A percentile compares a stretch with the other conserved stretches of the same genome.
Conservation (phyloP, 2,888 invertebrate species). For the Biston stratarius region DNA sequence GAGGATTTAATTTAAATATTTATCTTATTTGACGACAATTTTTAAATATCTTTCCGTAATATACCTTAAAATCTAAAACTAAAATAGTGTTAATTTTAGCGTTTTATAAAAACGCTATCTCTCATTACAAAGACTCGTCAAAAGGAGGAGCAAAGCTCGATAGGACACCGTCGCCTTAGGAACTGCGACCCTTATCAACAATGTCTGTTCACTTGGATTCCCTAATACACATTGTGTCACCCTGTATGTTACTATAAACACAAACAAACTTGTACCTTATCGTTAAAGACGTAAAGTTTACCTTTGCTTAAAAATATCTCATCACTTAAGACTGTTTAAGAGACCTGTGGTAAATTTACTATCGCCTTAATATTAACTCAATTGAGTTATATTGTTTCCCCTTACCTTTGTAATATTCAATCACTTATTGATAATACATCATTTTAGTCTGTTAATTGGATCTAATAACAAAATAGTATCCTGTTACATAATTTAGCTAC, state of each 20-base stretch:
- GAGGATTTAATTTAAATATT: too few species aligned
- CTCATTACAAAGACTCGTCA: conserved; percentile 52
- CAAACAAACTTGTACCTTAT: conserved; percentile 51
- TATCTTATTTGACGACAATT: too few species aligned
- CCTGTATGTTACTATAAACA: conserved; percentile 45
- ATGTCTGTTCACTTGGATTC: conserved; percentile 71
- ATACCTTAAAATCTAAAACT: too few species aligned
- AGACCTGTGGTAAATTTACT: conserved; percentile 66
- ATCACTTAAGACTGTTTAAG: conserved; percentile 45
- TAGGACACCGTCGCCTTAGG: conserved; percentile 74
- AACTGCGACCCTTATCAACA: conserved; percentile 82
- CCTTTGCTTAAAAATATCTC: conserved; percentile 29
- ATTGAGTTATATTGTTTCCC: conserved; percentile 72
- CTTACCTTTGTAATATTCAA: conserved; percentile 71
- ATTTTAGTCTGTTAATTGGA: conserved; percentile 27
- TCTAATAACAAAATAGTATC: conserved; percentile 5
- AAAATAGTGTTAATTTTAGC: background rate
- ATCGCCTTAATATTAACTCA: conserved; percentile 71
- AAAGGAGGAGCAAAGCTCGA: conserved; percentile 70
- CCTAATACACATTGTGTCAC: conserved; percentile 71
- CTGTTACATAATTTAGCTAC: background rate
- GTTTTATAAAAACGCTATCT: conserved; percentile 39
- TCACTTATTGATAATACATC: conserved; percentile 51
- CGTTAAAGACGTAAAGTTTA: background rate
- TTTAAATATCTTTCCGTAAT: too few species aligned